Evolutionary conservation across 2,797 vertebrate species (phyloP).

Genomic region (Girardinus metallicus): DNA sequence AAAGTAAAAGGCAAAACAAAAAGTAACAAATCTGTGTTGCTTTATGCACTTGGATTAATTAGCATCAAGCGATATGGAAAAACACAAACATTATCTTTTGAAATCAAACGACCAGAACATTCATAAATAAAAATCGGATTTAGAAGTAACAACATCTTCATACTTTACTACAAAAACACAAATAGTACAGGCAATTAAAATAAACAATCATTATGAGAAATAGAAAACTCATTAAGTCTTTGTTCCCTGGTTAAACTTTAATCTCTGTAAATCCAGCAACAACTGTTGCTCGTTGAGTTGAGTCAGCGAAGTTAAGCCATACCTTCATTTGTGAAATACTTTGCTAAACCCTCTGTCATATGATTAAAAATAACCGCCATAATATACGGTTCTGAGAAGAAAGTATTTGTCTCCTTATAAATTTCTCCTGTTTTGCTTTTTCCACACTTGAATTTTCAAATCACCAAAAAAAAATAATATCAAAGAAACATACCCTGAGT

Average conservation of each 20-base stretch:
- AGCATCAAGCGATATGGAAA: slow-evolving; percentile 36
- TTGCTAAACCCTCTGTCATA: not conserved
- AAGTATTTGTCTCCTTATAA: not conserved
- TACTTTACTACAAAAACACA: not conserved
- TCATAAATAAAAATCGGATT: not conserved
- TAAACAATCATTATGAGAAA: not conserved
- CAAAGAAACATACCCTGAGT: not conserved
- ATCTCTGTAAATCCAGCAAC: not conserved
- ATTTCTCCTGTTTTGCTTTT: not conserved
- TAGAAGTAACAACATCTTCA: not conserved
- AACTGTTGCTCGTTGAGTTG: not conserved
- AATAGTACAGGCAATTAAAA: not conserved
- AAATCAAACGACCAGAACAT: not conserved
- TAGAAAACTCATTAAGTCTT: not conserved
- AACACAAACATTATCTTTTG: not conserved
- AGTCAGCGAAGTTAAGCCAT: not conserved
- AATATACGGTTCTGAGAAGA: not conserved
- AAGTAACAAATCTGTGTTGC: not conserved
- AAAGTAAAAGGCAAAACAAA: slow-evolving; percentile 4
- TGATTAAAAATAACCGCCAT: not conserved
- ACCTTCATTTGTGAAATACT: not conserved
- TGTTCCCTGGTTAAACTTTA: not conserved
- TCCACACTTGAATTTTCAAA: not conserved
- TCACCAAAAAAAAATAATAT: not conserved
- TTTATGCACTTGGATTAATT: slow-evolving; percentile 17